Percentiles rank a stretch among this genome's conserved stretches.
Evolutionary conservation across 2,113 vertebrate genomes (phyloP).

Genomic region (Hydrochoerus hydrochaeris): DNA sequence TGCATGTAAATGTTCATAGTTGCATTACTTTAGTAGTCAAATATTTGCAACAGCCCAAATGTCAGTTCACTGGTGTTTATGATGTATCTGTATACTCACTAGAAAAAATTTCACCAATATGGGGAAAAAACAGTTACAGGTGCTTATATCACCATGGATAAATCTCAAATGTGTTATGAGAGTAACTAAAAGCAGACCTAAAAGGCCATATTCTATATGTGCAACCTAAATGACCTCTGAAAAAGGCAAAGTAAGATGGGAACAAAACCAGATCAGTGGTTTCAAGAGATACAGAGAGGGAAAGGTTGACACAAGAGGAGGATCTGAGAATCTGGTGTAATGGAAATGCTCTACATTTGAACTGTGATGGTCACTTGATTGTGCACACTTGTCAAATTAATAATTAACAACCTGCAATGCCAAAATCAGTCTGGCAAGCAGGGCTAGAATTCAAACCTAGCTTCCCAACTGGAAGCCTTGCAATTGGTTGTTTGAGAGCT

Average conservation of each 20-base stretch:
- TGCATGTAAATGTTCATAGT: neutral
- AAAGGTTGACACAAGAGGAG: too few relatives aligned
- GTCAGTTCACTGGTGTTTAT: neutral
- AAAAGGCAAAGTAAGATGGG: neutral
- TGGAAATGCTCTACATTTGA: neutral
- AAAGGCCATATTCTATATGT: neutral
- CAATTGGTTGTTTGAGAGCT: neutral
- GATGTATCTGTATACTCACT: neutral
- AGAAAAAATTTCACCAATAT: neutral
- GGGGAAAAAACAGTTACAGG: neutral
- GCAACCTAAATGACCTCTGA: neutral
- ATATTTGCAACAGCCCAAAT: neutral
- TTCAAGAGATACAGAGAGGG: neutral
- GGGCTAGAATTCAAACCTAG: neutral
- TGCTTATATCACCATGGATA: neutral
- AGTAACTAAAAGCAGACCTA: neutral
- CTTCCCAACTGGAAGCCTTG: neutral
- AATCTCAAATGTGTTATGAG: neutral
- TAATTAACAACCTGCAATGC: neutral
- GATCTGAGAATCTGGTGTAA: neutral
- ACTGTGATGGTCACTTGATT: neutral
- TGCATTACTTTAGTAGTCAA: conserved; percentile 6
- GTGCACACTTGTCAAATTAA: neutral
- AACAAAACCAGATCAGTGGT: neutral
- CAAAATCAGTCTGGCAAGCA: neutral